Percentiles rank a stretch among this genome's conserved stretches.
Conservation (phyloP, 1,140 invertebrate genomes). For the Bilobella aurantiaca region DNA sequence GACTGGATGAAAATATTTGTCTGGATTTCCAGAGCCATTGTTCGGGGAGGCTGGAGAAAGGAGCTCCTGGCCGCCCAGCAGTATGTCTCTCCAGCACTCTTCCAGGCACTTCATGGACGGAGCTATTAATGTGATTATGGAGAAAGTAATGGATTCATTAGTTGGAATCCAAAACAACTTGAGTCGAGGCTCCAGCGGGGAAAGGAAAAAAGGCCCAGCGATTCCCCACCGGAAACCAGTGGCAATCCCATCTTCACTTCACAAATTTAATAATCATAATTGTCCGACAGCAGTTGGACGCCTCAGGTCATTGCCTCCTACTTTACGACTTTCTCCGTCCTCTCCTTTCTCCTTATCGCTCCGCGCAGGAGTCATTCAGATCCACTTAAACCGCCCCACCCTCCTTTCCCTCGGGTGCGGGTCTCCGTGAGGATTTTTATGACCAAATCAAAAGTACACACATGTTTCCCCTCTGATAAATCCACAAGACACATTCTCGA, state of each 20-base stretch:
- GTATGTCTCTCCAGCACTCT: too few relatives aligned
- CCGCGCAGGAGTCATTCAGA: background rate
- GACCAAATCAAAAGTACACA: background rate
- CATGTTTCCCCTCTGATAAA: too few relatives aligned
- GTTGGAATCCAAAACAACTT: background rate
- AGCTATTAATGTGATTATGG: conserved; percentile 4
- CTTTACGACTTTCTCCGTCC: background rate
- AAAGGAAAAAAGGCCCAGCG: too few relatives aligned
- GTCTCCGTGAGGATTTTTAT: too few relatives aligned
- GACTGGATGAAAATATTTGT: conserved; percentile 9
- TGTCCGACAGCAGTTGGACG: too few relatives aligned
- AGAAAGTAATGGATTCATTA: conserved; percentile 7
- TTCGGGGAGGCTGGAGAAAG: background rate
- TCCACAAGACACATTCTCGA: too few relatives aligned
- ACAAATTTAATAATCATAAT: too few relatives aligned
- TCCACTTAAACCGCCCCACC: background rate
- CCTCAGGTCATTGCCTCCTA: background rate
- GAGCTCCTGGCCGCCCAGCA: background rate
- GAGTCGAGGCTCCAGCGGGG: too few relatives aligned
- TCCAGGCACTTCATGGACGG: background rate
- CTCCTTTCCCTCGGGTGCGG: background rate
- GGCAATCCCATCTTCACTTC: too few relatives aligned
- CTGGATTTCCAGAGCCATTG: background rate
- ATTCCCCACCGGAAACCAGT: too few relatives aligned
- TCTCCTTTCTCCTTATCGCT: background rate